Evolutionary conservation across 2,113 vertebrate species (phyloP).

Genomic region (Boleophthalmus pectinirostris): DNA sequence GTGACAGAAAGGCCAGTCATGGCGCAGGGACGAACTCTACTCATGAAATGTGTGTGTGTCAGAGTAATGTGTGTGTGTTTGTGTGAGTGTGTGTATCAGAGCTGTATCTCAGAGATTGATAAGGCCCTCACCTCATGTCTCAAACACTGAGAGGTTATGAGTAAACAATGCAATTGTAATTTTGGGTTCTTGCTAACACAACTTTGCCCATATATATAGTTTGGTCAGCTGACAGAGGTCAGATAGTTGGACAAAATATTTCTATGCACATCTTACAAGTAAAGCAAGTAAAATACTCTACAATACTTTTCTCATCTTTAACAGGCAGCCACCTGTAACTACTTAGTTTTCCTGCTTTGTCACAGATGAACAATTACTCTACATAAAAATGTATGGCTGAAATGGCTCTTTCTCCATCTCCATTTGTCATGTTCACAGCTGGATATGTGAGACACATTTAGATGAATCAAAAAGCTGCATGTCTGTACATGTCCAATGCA

Average conservation of each 20-base stretch:
- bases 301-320: too few relatives aligned
- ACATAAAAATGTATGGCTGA: not conserved
- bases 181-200: not conserved
- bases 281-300: not conserved
- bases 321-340: not conserved
- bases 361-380: too few relatives aligned
- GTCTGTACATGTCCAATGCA: conserved; percentile 30
- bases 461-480: conserved; percentile 36
- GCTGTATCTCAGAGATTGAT: conserved; percentile 66
- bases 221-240: not conserved
- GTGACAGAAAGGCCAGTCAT: conserved; percentile 22
- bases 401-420: not conserved
- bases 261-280: not conserved
- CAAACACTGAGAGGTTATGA: conserved; percentile 19
- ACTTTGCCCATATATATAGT: not conserved
- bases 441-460: conserved; percentile 5
- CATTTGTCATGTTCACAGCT: not conserved
- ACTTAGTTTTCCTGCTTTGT: not conserved
- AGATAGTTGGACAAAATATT: not conserved
- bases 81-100: conserved; percentile 56
- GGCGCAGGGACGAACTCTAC: not conserved
- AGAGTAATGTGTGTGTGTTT: conserved; percentile 32
- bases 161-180: not conserved
- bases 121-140: conserved; percentile 47
- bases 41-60: conserved; percentile 43